Evolutionary conservation across 64 coral and sea anemone genomes (phyloP).

Genomic region (Montipora capricornis): DNA sequence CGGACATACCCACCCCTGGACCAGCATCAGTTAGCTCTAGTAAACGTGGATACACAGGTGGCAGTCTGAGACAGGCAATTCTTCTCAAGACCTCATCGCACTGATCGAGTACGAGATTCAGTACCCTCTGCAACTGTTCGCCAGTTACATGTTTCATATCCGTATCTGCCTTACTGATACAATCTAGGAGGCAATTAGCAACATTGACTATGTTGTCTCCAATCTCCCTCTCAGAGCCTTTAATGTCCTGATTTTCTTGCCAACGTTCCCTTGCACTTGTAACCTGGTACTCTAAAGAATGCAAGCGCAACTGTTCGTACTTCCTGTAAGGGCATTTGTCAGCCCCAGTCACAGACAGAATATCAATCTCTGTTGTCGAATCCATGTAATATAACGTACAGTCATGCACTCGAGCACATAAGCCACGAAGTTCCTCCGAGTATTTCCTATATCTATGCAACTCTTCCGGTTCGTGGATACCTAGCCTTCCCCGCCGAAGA

Average conservation of each 20-base stretch:
- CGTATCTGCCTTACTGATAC: slow-evolving; percentile 49
- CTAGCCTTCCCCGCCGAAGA: slow-evolving; percentile 54
- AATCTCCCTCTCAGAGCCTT: slow-evolving; percentile 29
- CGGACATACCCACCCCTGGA: slow-evolving; percentile 62
- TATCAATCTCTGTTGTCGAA: slow-evolving; percentile 24
- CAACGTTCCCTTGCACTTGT: slow-evolving; percentile 46
- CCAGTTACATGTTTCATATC: slow-evolving; percentile 56
- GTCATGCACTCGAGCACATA: slow-evolving; percentile 50
- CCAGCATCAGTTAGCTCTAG: slow-evolving; percentile 78
- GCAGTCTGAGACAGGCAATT: slow-evolving; percentile 59
- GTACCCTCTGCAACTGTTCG: background rate
- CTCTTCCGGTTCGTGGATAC: no score
- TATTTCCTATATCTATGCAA: background rate
- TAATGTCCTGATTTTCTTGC: slow-evolving; percentile 35
- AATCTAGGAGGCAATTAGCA: slow-evolving; percentile 51
- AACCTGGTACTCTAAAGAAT: slow-evolving; percentile 53
- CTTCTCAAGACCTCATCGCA: slow-evolving; percentile 56
- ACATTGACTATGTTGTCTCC: slow-evolving; percentile 57
- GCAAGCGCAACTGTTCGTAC: slow-evolving; percentile 37
- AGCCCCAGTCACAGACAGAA: background rate
- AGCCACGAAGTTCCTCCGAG: slow-evolving; percentile 66
- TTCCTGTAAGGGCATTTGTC: background rate
- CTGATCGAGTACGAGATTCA: slow-evolving; percentile 26
- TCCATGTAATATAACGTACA: slow-evolving; percentile 30
- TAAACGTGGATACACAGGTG: slow-evolving; percentile 67